phyloP scores from a whole-genome alignment of 2,888 invertebrate genomes.

The Desoria tigrina region DNA sequence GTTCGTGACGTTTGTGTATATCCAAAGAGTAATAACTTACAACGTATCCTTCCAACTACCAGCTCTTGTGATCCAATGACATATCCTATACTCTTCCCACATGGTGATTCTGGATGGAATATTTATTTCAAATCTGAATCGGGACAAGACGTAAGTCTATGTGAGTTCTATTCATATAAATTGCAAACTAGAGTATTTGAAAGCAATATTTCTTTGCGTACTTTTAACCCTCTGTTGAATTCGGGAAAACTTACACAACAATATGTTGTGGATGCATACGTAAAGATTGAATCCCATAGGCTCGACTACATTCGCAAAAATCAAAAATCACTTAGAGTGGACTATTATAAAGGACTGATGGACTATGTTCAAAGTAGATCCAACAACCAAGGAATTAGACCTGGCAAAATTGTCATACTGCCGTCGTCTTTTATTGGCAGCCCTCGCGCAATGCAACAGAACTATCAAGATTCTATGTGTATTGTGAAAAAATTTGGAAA shows the following conservation, averaged over 20 bases:
- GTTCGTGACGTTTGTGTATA: slow-evolving; percentile 18
- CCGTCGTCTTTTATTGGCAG: slow-evolving; percentile 1
- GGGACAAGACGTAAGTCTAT: slow-evolving; percentile 5
- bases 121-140: too few species aligned
- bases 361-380: slow-evolving; percentile 16
- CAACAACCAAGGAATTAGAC: too few species aligned
- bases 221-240: too few species aligned
- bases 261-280: neutral
- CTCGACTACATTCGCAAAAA: neutral
- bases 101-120: too few species aligned
- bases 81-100: too few species aligned
- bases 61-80: too few species aligned
- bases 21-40: too few species aligned
- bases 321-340: slow-evolving; percentile 9
- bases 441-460: slow-evolving; percentile 14
- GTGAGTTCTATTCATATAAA: too few species aligned
- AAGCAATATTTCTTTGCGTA: too few species aligned
- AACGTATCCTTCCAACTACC: too few species aligned
- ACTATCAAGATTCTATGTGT: slow-evolving; percentile 20
- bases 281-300: neutral
- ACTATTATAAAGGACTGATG: slow-evolving; percentile 6
- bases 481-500: slow-evolving; percentile 8
- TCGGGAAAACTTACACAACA: neutral
- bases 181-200: too few species aligned
- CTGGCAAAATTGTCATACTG: too few species aligned